Conservation (phyloP, 1,140 invertebrate genomes). For the Archegozetes longisetosus region DNA sequence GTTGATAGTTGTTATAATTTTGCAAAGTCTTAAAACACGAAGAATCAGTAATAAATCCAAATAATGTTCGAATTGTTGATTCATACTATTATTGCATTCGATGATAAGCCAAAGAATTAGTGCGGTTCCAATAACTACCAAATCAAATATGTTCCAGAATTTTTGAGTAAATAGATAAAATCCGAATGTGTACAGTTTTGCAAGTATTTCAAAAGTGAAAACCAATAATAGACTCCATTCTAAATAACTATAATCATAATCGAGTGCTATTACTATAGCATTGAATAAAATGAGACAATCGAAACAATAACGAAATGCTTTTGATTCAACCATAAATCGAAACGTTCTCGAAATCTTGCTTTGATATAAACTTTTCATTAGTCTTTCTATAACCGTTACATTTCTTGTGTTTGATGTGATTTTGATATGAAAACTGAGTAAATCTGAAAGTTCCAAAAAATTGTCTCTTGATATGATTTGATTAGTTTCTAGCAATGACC, state of each 20-base stretch:
- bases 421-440: constrained; percentile 32
- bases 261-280: constrained; percentile 35
- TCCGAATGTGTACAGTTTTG: constrained; percentile 36
- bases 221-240: constrained; percentile 35
- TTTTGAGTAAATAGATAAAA: constrained; percentile 29
- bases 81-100: not conserved
- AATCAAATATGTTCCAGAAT: constrained; percentile 39
- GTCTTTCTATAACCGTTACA: constrained; percentile 26
- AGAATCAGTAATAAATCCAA: constrained; percentile 35
- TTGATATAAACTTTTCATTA: constrained; percentile 27
- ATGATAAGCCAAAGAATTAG: constrained; percentile 23
- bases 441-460: constrained; percentile 33
- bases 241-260: constrained; percentile 27
- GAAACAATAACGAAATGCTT: constrained; percentile 35
- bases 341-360: constrained; percentile 27
- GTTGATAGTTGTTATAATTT: constrained; percentile 34
- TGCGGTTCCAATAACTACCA: constrained; percentile 34
- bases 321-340: constrained; percentile 28
- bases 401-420: not conserved
- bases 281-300: constrained; percentile 36
- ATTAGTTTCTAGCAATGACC: constrained; percentile 32
- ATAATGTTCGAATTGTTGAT: not conserved
- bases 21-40: constrained; percentile 34
- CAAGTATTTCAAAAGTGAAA: constrained; percentile 35
- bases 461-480: constrained; percentile 28